These are phyloP conservation scores for Pseudomyrmex cubaensis DNA, from an alignment of 1,140 invertebrate species.

Conservation along the genomic window DNA sequence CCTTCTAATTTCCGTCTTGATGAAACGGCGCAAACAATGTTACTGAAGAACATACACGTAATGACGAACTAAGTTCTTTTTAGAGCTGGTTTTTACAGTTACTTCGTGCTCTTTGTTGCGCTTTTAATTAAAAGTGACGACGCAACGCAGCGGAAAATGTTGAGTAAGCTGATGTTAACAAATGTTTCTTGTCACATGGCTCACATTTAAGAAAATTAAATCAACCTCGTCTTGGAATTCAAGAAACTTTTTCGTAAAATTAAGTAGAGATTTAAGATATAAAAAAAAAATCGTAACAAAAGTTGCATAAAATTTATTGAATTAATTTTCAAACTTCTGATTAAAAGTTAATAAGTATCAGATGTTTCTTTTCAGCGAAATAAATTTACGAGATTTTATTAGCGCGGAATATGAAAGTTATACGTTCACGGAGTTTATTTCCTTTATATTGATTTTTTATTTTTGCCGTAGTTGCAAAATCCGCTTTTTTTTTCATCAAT, in stretches of 20 bases:
- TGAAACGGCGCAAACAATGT: conserved; percentile 23
- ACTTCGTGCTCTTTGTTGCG: background rate
- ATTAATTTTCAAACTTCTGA: no score
- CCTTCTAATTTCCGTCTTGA: conserved; percentile 17
- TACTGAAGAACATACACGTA: background rate
- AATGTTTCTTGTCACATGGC: conserved; percentile 7
- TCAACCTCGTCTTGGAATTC: background rate
- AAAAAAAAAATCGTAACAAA: no score
- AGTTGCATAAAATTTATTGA: no score
- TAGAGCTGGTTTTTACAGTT: background rate
- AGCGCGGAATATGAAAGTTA: background rate
- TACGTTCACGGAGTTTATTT: background rate
- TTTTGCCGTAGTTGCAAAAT: background rate
- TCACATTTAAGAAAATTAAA: background rate
- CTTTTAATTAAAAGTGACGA: conserved; percentile 4
- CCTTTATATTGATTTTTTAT: background rate
- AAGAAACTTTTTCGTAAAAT: background rate
- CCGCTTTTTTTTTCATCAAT: conserved; percentile 7
- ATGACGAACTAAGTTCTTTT: background rate
- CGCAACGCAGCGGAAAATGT: background rate
- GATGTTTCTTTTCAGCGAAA: background rate
- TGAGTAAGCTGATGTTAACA: conserved; percentile 14
- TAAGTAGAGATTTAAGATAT: no score
- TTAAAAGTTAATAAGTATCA: background rate
- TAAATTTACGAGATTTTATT: background rate